Evolutionary conservation across 2,888 invertebrate genomes (phyloP), one percentile per base, ranked within the genome.

Genomic region (Aspidiotus rigidus): DNA sequence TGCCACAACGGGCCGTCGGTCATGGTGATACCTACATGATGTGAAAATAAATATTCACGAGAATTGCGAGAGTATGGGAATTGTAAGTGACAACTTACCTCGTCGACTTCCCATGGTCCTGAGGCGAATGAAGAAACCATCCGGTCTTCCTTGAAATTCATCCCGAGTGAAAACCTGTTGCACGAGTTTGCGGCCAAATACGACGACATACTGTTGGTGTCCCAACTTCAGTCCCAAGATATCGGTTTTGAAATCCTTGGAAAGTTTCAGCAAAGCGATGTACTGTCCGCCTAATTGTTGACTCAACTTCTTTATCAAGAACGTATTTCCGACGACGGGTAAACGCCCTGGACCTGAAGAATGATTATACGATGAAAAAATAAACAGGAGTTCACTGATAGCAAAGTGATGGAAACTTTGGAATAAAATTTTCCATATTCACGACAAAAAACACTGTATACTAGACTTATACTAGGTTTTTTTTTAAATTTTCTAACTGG

Each of bases 91-190:
- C 8, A 64, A 66, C 73, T 73, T 70, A 82, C 84, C 84, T 79
- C 79, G 81, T 72, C 78, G 80, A 1, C 81, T 80, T 39, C 86
- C 86, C 82, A 87, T 82, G 15, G 84, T 84, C 40, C 87, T 79
- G 13, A 87, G 75, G 42, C 82, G 79, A 15, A 83, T 77, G 73
- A 87, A 87, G 74, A 85, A 85, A 71, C 82, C 84, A 75, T 86
- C 82, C 0, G 88, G 88, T 28, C 88, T 78, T 9, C 71, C 86
- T 71, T 84, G 83, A 73, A 81, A 87, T 28, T 83, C 84, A 69
- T 86, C 85, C 13, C 79, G 77, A 0, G 78, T 77, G 61, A 86
- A 79, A 2, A 86, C 80, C 69, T 81, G 78, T 13, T 79, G 80
- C 0, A 85, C 79, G 1, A 80, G 73, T 2, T 81, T 77, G 73